Conservation (phyloP, 2,888 invertebrate species). For the Drosophila anomalata region DNA sequence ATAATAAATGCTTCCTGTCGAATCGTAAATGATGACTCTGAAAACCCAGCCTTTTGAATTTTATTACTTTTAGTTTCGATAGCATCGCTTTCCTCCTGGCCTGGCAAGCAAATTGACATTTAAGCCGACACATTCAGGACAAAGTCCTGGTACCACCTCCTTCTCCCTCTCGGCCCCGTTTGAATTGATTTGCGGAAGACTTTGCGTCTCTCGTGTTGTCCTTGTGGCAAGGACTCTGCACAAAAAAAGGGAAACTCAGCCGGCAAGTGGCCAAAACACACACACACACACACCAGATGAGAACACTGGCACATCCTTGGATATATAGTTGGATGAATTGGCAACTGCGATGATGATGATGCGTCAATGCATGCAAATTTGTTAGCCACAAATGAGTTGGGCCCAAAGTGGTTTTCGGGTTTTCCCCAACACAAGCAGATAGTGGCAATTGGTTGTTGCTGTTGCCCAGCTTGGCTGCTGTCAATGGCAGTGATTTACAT, state of each 20-base stretch:
- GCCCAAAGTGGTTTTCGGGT: constrained; percentile 64
- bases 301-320: background rate
- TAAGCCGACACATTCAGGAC: constrained; percentile 59
- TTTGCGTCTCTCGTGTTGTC: constrained; percentile 39
- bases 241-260: constrained; percentile 22
- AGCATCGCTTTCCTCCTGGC: constrained; percentile 26
- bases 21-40: constrained; percentile 5
- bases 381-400: constrained; percentile 75
- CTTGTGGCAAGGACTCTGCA: constrained; percentile 23
- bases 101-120: constrained; percentile 59
- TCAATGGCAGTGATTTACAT: constrained; percentile 71
- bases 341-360: constrained; percentile 63
- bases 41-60: constrained; percentile 40
- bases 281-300: constrained; percentile 5
- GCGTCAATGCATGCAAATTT: constrained; percentile 71
- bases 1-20: background rate
- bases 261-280: constrained; percentile 49
- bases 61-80: constrained; percentile 43
- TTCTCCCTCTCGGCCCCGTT: constrained; percentile 9
- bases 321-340: constrained; percentile 33
- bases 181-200: constrained; percentile 59
- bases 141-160: background rate
- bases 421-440: constrained; percentile 18
- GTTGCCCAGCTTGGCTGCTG: constrained; percentile 37
- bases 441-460: constrained; percentile 9